Percentiles rank a stretch among this genome's conserved stretches.
Evolutionary conservation across 1,140 invertebrate species (phyloP).

Genomic region (Spodoptera frugiperda): DNA sequence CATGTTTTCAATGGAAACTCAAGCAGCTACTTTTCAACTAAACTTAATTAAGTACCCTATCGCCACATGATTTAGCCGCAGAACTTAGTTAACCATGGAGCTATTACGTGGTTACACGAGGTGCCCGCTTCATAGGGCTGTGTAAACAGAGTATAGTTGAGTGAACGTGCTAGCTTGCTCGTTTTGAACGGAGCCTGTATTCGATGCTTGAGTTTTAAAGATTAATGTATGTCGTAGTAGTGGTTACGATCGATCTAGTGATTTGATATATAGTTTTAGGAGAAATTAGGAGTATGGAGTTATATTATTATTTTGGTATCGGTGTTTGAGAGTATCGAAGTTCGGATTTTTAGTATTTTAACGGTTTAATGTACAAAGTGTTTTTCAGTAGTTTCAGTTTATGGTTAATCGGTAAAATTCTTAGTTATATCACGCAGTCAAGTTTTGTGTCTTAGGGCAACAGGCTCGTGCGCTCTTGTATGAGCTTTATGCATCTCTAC

Average conservation of each 20-base stretch:
- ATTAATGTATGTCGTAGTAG: constrained; percentile 26
- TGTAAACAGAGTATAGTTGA: constrained; percentile 15
- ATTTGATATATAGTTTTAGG: neutral
- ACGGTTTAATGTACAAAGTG: too few relatives aligned
- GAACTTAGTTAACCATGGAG: neutral
- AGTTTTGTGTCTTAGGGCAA: too few relatives aligned
- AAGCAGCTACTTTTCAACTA: neutral
- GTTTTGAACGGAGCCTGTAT: constrained; percentile 7
- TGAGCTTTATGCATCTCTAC: too few relatives aligned
- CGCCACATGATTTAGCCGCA: constrained; percentile 2
- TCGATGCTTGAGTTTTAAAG: constrained; percentile 13
- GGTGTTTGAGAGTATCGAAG: too few relatives aligned
- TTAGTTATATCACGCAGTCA: too few relatives aligned
- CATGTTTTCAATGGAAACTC: too few relatives aligned
- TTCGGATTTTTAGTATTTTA: too few relatives aligned
- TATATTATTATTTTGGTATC: neutral
- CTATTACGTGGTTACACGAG: constrained; percentile 16
- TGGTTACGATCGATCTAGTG: neutral
- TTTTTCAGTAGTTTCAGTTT: too few relatives aligned
- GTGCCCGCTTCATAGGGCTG: constrained; percentile 16
- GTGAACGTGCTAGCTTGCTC: constrained; percentile 25
- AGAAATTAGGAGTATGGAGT: neutral
- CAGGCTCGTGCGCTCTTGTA: too few relatives aligned
- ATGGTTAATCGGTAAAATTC: too few relatives aligned
- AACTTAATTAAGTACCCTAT: neutral